These are phyloP conservation scores for Drosophila eohydei DNA, from an alignment of 2,888 invertebrate species.

Conservation along the genomic window DNA sequence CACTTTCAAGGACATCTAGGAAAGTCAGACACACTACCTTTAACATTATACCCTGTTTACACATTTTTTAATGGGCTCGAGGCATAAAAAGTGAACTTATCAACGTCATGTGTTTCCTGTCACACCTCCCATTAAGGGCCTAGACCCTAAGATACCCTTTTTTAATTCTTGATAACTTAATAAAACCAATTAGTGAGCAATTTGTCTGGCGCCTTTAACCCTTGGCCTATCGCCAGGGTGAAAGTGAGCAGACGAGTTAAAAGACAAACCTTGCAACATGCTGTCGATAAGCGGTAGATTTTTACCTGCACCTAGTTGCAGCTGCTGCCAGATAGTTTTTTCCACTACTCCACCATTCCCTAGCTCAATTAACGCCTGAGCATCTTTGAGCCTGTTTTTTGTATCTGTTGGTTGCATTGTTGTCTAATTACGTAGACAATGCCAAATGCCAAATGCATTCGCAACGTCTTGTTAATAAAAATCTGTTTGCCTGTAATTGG, in stretches of 20 bases:
- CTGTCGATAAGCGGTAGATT: conserved; percentile 39
- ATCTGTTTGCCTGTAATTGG: conserved; percentile 62
- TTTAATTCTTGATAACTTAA: conserved; percentile 13
- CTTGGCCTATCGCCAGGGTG: conserved; percentile 31
- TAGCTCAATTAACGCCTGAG: conserved; percentile 54
- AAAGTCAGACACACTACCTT: background rate
- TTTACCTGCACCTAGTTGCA: conserved; percentile 45
- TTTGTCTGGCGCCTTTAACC: conserved; percentile 70
- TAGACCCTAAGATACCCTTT: conserved; percentile 7
- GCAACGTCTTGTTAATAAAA: conserved; percentile 64
- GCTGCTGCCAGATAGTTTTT: conserved; percentile 34
- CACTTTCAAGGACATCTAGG: background rate
- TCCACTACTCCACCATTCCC: conserved; percentile 12
- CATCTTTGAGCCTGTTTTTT: conserved; percentile 8
- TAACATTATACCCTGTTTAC: background rate
- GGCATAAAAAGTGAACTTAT: conserved; percentile 7
- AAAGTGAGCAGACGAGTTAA: conserved; percentile 41
- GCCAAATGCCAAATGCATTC: conserved; percentile 68
- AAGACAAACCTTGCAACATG: conserved; percentile 18
- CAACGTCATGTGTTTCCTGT: conserved; percentile 32
- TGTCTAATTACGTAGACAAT: conserved; percentile 74
- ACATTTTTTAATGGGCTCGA: background rate
- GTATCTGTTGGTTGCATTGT: conserved; percentile 50
- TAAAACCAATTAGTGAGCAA: conserved; percentile 67
- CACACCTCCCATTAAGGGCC: conserved; percentile 32